These are phyloP conservation scores for Lochmaea crataegi DNA, from an alignment of 2,888 invertebrate genomes.

Conservation along the genomic window DNA sequence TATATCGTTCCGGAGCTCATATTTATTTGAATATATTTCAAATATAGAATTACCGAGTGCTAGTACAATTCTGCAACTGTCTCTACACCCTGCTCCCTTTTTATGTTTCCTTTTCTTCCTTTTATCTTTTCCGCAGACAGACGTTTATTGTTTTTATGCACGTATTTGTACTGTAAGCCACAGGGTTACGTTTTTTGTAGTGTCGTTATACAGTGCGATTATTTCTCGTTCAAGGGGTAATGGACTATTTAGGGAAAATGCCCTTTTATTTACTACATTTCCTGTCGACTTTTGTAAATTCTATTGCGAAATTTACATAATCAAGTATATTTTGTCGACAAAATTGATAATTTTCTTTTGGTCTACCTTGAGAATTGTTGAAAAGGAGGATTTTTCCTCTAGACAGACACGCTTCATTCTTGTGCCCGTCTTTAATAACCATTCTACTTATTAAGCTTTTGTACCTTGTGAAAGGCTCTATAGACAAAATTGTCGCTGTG, in stretches of 20 bases:
- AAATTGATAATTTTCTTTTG: no score
- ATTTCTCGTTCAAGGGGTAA: constrained; percentile 30
- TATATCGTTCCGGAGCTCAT: not conserved
- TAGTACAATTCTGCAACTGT: constrained; percentile 18
- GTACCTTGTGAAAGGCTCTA: no score
- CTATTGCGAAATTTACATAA: no score
- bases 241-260: constrained; percentile 26
- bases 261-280: constrained; percentile 23
- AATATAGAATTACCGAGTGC: not conserved
- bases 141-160: constrained; percentile 37
- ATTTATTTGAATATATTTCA: not conserved
- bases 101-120: constrained; percentile 27
- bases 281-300: not conserved
- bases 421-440: no score
- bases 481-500: no score
- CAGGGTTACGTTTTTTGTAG: constrained; percentile 29
- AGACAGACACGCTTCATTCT: no score
- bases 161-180: constrained; percentile 32
- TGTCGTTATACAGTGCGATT: constrained; percentile 31
- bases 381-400: no score
- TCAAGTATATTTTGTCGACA: no score
- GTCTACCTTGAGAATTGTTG: no score
- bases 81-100: constrained; percentile 21
- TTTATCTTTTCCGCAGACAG: constrained; percentile 33
- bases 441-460: no score